These are phyloP conservation scores for Teleogryllus oceanicus DNA, from an alignment of 2,888 invertebrate genomes.

Conservation along the genomic window DNA sequence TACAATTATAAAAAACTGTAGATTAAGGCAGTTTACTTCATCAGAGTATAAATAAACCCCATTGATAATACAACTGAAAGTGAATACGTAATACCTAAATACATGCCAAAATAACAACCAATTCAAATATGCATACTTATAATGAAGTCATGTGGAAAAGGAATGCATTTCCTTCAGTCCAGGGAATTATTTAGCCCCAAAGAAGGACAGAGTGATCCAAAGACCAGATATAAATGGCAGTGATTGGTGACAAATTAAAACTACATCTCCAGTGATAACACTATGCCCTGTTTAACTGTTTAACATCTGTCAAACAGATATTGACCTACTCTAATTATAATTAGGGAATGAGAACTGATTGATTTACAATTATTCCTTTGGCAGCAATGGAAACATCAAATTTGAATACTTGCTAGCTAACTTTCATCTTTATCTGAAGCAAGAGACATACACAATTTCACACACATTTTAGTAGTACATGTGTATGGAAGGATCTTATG, in stretches of 20 bases:
- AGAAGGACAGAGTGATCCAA: constrained; percentile 27
- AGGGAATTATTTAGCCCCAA: not conserved
- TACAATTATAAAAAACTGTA: not conserved
- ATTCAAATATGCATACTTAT: not conserved
- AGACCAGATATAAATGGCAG: constrained; percentile 36
- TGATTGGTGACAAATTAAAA: constrained; percentile 34
- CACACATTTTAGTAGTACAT: constrained; percentile 21
- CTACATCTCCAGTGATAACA: constrained; percentile 26
- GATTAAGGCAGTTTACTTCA: not conserved
- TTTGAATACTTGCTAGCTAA: constrained; percentile 22
- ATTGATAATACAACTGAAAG: not conserved
- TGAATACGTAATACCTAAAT: not conserved
- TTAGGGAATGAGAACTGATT: constrained; percentile 29
- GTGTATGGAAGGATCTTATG: constrained; percentile 22
- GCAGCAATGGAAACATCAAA: constrained; percentile 33
- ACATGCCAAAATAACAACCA: not conserved
- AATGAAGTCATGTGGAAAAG: constrained; percentile 22
- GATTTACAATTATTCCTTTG: constrained; percentile 32
- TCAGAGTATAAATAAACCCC: not conserved
- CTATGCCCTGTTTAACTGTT: constrained; percentile 18
- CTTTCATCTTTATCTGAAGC: not conserved
- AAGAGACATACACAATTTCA: constrained; percentile 22
- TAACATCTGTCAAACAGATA: constrained; percentile 18
- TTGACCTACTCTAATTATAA: constrained; percentile 22
- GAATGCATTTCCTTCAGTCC: constrained; percentile 29